phyloP scores from a whole-genome alignment of 2,888 invertebrate species.

The Chromoteleia sp. region DNA sequence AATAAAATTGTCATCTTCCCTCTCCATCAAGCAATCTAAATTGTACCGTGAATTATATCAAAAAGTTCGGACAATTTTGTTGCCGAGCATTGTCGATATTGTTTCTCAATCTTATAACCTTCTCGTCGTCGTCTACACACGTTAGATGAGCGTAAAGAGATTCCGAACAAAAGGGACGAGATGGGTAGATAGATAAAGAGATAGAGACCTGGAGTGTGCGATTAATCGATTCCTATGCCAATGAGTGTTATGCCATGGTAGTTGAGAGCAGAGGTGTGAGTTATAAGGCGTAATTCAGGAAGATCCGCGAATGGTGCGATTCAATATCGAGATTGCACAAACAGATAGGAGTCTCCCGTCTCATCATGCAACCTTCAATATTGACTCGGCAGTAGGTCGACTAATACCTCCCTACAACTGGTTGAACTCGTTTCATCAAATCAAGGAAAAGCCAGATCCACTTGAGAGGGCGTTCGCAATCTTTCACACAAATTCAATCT shows the following conservation, averaged over 20 bases:
- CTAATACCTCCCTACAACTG: constrained; percentile 72
- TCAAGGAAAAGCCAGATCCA: constrained; percentile 72
- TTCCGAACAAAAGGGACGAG: constrained; percentile 13
- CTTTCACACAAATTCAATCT: constrained; percentile 64
- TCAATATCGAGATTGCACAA: constrained; percentile 76
- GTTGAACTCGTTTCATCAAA: constrained; percentile 67
- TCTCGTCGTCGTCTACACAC: constrained; percentile 53
- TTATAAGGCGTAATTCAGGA: constrained; percentile 62
- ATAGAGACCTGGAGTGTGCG: constrained; percentile 26
- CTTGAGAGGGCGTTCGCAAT: constrained; percentile 65
- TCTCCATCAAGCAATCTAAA: constrained; percentile 13
- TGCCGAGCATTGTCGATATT: constrained; percentile 43
- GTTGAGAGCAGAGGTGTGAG: constrained; percentile 31
- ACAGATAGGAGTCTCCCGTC: constrained; percentile 71
- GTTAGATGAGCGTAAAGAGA: constrained; percentile 45
- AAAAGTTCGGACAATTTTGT: constrained; percentile 54
- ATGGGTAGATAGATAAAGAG: constrained; percentile 25
- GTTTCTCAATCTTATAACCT: constrained; percentile 59
- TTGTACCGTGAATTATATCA: constrained; percentile 32
- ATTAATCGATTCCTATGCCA: constrained; percentile 63
- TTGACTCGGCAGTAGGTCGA: constrained; percentile 73
- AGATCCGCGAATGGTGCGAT: constrained; percentile 71
- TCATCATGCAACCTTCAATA: constrained; percentile 73
- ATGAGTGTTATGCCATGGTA: constrained; percentile 49
- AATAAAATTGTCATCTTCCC: constrained; percentile 40